phyloP scores from a whole-genome alignment of 1,140 invertebrate genomes.

The Caenorhabditis brenneri region DNA sequence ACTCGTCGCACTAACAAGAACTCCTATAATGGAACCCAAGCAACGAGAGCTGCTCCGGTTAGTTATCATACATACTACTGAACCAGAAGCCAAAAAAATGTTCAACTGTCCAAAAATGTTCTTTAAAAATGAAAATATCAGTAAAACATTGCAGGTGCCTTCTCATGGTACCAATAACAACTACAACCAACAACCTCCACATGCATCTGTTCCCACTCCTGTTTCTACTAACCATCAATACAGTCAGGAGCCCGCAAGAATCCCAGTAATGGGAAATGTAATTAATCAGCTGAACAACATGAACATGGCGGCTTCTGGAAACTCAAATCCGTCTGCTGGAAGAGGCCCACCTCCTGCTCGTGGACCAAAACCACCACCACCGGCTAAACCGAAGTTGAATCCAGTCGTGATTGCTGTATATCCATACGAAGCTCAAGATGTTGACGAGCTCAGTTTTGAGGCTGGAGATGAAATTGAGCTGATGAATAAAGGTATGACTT shows the following conservation, averaged over 20 bases:
- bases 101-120: no score
- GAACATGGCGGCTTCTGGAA: conserved; percentile 5
- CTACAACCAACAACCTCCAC: conserved; percentile 8
- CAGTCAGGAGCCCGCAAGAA: conserved; percentile 6
- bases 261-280: conserved; percentile 40
- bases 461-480: conserved; percentile 78
- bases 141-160: conserved; percentile 43
- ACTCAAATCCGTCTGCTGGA: background rate
- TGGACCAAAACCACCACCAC: conserved; percentile 72
- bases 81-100: background rate
- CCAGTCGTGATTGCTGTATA: conserved; percentile 77
- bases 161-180: conserved; percentile 24
- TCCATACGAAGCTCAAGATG: conserved; percentile 78
- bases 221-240: conserved; percentile 28
- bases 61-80: background rate
- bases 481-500: conserved; percentile 75
- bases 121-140: no score
- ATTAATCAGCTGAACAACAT: conserved; percentile 28
- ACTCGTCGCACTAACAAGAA: conserved; percentile 19
- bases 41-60: conserved; percentile 9
- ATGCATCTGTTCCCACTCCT: background rate
- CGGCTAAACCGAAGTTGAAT: conserved; percentile 72
- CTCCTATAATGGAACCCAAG: background rate
- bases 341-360: conserved; percentile 65
- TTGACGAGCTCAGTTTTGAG: conserved; percentile 77